Evolutionary conservation across 2,888 invertebrate genomes (phyloP), one percentile per base, ranked within the genome.

Genomic region (Gymnocheta viridis): DNA sequence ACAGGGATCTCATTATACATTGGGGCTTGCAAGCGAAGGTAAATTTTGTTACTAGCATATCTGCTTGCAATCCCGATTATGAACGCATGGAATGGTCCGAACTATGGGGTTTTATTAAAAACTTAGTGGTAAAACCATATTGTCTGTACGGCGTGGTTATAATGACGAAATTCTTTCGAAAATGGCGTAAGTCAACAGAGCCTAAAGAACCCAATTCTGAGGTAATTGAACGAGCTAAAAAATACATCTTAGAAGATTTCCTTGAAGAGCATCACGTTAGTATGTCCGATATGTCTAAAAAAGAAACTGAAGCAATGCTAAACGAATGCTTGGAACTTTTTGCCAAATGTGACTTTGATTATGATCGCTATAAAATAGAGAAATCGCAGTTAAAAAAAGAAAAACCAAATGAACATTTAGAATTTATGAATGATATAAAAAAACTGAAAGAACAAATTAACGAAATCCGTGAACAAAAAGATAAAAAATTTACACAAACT

Each of bases 181-280:
- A 91, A 70, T 91, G 90, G 89, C 89, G 90, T 44, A 87, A 88
- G 54, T 87, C 87, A 51, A 88, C 88, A 32, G 88, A 88, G 3
- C 86, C 88, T 0, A 86, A 88, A 32, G 84, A 83, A 1, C 85
- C 86, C 24, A 89, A 87, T 2, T 87, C 85, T 7, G 89, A 90
- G 32, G 89, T 86, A 24, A 88, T 90, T 0, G 93, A 93, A 0
- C 92, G 94, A 22, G 92, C 92, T 2, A 92, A 93, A 47, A 94
- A 94, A 80, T 94, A 93, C 73, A 93, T 94, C 0, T 92, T 94
- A 3, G 94, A 94, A 86, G 93, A 93, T 69, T 93, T 92, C 81
- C 87, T 92, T 0, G 91, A 93, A 10, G 93, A 93, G 81, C 91
- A 91, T 58, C 89, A 88, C 76, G 88, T 92, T 9, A 90, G 91